These are phyloP conservation scores for Sebastes minor DNA, from an alignment of 2,797 vertebrate species.

Conservation along the genomic window DNA sequence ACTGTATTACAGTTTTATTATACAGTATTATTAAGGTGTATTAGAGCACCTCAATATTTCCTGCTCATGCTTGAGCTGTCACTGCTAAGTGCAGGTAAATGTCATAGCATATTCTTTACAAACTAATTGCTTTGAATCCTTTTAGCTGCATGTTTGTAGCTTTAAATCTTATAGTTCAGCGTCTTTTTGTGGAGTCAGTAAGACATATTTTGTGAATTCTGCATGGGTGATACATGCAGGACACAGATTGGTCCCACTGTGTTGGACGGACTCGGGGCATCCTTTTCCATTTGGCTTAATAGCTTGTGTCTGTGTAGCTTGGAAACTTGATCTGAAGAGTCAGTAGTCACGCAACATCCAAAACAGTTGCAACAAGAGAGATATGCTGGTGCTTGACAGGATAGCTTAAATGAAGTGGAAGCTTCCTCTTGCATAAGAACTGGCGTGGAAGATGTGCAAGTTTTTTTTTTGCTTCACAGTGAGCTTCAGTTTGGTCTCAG, in stretches of 20 bases:
- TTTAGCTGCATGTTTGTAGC: background rate
- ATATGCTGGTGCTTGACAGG: constrained; percentile 27
- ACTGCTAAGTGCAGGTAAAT: constrained; percentile 5
- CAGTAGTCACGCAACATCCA: constrained; percentile 22
- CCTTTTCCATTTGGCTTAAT: background rate
- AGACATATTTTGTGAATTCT: background rate
- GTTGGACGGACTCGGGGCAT: background rate
- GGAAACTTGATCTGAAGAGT: constrained; percentile 22
- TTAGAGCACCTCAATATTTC: constrained; percentile 40
- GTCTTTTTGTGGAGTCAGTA: background rate
- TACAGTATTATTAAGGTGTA: no score
- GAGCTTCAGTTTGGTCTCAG: constrained; percentile 1
- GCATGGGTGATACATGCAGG: background rate
- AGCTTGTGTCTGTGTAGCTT: constrained; percentile 33
- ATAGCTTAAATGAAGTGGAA: constrained; percentile 48
- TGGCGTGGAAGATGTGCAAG: background rate
- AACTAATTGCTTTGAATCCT: background rate
- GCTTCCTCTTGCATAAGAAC: constrained; percentile 31
- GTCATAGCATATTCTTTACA: constrained; percentile 16
- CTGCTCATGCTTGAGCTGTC: constrained; percentile 1
- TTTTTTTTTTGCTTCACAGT: constrained; percentile 13
- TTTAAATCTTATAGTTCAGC: background rate
- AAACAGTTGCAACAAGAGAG: constrained; percentile 31
- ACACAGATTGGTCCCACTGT: background rate
- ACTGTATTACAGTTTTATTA: constrained; percentile 1